Conservation (phyloP, 2,113 vertebrate genomes). For the Muscicapa adusta region DNA sequence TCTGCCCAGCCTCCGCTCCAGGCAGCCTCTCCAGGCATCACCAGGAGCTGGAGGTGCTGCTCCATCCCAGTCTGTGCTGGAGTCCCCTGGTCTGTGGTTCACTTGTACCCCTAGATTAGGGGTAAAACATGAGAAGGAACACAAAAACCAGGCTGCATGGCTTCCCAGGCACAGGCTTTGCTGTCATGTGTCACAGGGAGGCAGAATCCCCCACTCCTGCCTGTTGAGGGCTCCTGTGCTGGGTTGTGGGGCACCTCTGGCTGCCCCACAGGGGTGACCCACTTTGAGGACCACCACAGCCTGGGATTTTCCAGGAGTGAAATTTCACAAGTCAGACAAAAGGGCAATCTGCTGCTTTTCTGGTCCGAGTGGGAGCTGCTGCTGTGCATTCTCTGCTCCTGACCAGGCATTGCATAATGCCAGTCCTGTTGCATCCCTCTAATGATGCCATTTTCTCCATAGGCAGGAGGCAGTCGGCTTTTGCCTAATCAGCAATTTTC, state of each 20-base stretch:
- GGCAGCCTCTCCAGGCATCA: too few relatives aligned
- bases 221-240: neutral
- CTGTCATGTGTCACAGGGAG: neutral
- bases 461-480: slow-evolving; percentile 47
- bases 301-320: neutral
- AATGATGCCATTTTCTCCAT: slow-evolving; percentile 68
- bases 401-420: slow-evolving; percentile 30
- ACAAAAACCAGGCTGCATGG: rapidly evolving
- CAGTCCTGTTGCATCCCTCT: slow-evolving; percentile 51
- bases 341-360: neutral
- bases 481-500: slow-evolving; percentile 71
- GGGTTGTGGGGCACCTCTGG: neutral
- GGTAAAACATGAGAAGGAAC: neutral
- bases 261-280: neutral
- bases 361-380: neutral
- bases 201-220: neutral
- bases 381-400: neutral
- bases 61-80: neutral
- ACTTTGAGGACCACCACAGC: neutral
- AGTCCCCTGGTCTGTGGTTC: rapidly evolving
- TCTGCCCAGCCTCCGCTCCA: too few relatives aligned
- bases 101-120: neutral
- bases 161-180: neutral
- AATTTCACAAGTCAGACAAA: neutral
- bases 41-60: rapidly evolving